Conservation (phyloP, 2,888 invertebrate species). For the Palloptera scutellata region DNA sequence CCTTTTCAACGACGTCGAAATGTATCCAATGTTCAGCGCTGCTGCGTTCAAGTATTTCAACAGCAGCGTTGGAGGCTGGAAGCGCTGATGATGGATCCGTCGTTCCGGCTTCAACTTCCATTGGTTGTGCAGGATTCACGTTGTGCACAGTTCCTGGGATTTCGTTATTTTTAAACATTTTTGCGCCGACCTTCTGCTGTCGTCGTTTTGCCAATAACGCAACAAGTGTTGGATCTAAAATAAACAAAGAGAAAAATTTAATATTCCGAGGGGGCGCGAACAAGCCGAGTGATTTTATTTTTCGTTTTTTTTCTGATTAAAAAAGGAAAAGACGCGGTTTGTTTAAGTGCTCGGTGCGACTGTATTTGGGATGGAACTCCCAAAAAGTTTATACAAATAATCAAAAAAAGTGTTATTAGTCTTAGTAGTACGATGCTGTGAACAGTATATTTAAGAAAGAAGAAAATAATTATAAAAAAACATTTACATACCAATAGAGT, state of each 20-base stretch:
- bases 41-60: slow-evolving; percentile 70
- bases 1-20: slow-evolving; percentile 85
- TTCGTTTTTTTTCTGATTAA: too few relatives aligned
- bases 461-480: too few relatives aligned
- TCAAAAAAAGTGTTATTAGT: too few relatives aligned
- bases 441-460: too few relatives aligned
- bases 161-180: not conserved
- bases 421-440: too few relatives aligned
- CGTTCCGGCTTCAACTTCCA: slow-evolving; percentile 34
- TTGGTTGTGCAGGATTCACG: slow-evolving; percentile 30
- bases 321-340: too few relatives aligned
- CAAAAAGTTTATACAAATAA: too few relatives aligned
- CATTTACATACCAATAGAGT: slow-evolving; percentile 55
- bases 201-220: slow-evolving; percentile 49
- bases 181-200: slow-evolving; percentile 31
- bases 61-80: slow-evolving; percentile 56
- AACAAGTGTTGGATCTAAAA: slow-evolving; percentile 55
- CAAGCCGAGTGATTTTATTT: too few relatives aligned
- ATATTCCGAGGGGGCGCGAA: too few relatives aligned
- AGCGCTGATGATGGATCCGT: slow-evolving; percentile 1
- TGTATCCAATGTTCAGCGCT: slow-evolving; percentile 79
- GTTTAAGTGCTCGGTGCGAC: too few relatives aligned
- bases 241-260: not conserved
- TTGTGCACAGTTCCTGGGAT: slow-evolving; percentile 3
- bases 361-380: too few relatives aligned